These are phyloP conservation scores for Syngnathus floridae DNA, from an alignment of 2,113 vertebrate species.

Conservation along the genomic window DNA sequence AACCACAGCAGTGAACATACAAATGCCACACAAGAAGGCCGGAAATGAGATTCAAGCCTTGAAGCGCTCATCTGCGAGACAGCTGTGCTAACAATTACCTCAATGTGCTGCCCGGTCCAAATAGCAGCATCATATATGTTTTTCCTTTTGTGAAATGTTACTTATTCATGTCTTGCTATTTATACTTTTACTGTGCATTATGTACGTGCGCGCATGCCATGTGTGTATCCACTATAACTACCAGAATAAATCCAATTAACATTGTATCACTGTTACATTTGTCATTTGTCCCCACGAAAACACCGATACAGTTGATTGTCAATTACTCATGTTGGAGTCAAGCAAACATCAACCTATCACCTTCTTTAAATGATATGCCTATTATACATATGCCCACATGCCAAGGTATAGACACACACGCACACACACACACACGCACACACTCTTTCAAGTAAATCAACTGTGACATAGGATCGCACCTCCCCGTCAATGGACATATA, in stretches of 20 bases:
- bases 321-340: slow-evolving; percentile 23
- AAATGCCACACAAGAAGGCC: no score
- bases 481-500: slow-evolving; percentile 15
- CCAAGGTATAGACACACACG: not conserved
- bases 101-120: not conserved
- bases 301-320: slow-evolving; percentile 35
- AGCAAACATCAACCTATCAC: slow-evolving; percentile 20
- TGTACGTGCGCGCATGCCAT: no score
- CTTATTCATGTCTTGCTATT: not conserved
- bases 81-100: no score
- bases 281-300: not conserved
- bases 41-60: no score
- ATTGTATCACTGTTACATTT: not conserved
- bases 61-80: no score
- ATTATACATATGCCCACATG: slow-evolving; percentile 14
- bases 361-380: slow-evolving; percentile 33
- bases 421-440: slow-evolving; percentile 4
- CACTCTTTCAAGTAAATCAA: slow-evolving; percentile 1
- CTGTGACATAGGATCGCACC: slow-evolving; percentile 42
- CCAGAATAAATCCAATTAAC: not conserved
- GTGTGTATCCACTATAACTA: not conserved
- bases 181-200: not conserved
- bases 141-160: not conserved
- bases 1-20: no score
- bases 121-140: not conserved